Percentiles rank a stretch among this genome's conserved stretches.
These are phyloP conservation scores for Rhinatrema bivittatum DNA, from an alignment of 2,797 vertebrate genomes.

Conservation along the genomic window DNA sequence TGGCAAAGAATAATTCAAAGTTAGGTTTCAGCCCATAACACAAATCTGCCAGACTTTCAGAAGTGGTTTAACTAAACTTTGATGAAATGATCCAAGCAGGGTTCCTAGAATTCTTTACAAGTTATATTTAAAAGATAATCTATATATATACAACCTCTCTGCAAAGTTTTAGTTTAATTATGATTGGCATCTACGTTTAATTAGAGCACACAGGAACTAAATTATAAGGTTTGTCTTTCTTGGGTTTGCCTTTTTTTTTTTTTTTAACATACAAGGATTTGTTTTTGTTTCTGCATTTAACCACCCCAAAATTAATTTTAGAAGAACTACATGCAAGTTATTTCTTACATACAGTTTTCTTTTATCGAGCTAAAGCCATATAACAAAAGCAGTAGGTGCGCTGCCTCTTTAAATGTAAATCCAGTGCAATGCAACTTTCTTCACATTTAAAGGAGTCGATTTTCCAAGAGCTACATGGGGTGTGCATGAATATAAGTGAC, in stretches of 20 bases:
- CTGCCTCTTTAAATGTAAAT: neutral
- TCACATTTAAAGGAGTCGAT: no score
- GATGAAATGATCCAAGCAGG: neutral
- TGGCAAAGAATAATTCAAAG: neutral
- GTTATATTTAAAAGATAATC: neutral
- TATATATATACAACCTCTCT: neutral
- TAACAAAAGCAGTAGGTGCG: neutral
- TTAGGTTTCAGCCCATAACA: no score
- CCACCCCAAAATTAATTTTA: neutral
- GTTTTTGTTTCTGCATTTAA: neutral
- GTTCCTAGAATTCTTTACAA: neutral
- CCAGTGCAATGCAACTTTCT: no score
- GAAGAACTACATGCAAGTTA: neutral
- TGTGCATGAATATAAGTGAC: no score
- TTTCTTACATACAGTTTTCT: slow-evolving; percentile 4
- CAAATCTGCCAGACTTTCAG: neutral
- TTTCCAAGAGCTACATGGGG: no score
- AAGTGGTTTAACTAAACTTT: neutral
- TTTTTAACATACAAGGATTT: neutral
- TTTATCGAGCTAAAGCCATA: no score
- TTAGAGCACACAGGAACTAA: neutral
- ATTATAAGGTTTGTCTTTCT: neutral
- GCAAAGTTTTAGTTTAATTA: slow-evolving; percentile 5
- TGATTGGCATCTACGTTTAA: neutral
- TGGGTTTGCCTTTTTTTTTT: neutral